Base-by-base conservation (phyloP, 2,113 vertebrate genomes). In the Rhinopithecus roxellana region DNA sequence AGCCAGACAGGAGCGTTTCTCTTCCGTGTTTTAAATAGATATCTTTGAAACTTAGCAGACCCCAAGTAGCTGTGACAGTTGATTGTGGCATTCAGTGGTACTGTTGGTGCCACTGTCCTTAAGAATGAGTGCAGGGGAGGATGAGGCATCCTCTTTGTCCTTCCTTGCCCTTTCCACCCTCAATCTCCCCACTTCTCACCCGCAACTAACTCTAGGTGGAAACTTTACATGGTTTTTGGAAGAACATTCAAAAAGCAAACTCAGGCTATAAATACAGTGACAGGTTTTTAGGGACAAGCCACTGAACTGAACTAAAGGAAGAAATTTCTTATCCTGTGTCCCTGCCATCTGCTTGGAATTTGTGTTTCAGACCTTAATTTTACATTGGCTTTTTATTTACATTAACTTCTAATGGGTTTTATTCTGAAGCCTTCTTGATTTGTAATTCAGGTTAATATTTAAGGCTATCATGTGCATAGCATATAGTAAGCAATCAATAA, bases 231-330 rank as follows among this genome's bases (percentile, higher is more conserved):
- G 45, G 74, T 91, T 82, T 95, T 92, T 94, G 70, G 88, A 92
- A 84, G 80, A 93, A 75, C 50, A 85, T 89, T 97, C 81, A 81
- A 84, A 93, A 96, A 95, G 38, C 22, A 72, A 38, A 27, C 45
- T 40, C 11, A 1, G 38, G 30, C 61, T 95, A 69, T 96, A 90
- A 96, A 95, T 95, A 90, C 20, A 96, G 50, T 48, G 57, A 50
- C 35, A 55, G 32, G 12, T 8, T 93, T 96, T 93, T 87, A 97
- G 92, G 61, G 82, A 89, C 81, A 92, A 70, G 64, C 70, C 79
- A 82, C 64, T 70, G 78, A 80, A 64, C 16, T 27, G 52, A 79
- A n/a, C 14, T 8, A 3, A 97, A 85, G 70, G 55, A 87, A 87
- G n/a, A 75, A 78, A 80, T 38, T 50, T 16, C 87, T 84, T 84